Evolutionary conservation across 2,113 vertebrate genomes (phyloP).

Genomic region (Ptyas mucosa): DNA sequence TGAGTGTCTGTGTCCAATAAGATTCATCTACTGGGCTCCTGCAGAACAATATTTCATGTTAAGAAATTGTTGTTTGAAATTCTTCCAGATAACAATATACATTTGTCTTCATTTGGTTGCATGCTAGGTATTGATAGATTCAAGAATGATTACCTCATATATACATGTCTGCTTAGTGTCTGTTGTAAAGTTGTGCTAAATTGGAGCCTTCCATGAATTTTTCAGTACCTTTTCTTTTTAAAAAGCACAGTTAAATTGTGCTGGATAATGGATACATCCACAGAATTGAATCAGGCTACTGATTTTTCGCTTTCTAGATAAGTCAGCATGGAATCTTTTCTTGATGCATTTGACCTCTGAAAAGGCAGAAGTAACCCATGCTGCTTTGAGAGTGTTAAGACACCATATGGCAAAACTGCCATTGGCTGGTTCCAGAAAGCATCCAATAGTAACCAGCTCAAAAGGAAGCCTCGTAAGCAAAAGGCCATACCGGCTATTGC

Average conservation of each 20-base stretch:
- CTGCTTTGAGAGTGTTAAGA: neutral
- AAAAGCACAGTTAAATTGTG: neutral
- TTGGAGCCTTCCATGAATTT: neutral
- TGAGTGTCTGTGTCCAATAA: neutral
- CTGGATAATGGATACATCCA: neutral
- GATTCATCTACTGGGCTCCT: neutral
- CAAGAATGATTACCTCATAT: neutral
- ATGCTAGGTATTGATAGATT: neutral
- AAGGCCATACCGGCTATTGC: neutral
- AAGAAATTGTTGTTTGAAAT: neutral
- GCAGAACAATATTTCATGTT: neutral
- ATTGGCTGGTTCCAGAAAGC: neutral
- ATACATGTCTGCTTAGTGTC: neutral
- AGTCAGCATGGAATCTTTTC: neutral
- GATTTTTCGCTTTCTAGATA: neutral
- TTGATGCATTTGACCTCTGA: neutral
- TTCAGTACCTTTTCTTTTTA: neutral
- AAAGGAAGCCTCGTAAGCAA: neutral
- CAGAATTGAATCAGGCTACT: neutral
- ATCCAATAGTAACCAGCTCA: neutral
- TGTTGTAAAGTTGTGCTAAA: neutral
- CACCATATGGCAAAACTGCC: neutral
- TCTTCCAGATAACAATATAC: neutral
- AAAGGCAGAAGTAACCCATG: neutral
- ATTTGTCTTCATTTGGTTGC: neutral